Percentiles rank a stretch among this genome's conserved stretches.
These are phyloP conservation scores for Drosophila jambulina DNA, from an alignment of 1,140 invertebrate species.

Conservation along the genomic window DNA sequence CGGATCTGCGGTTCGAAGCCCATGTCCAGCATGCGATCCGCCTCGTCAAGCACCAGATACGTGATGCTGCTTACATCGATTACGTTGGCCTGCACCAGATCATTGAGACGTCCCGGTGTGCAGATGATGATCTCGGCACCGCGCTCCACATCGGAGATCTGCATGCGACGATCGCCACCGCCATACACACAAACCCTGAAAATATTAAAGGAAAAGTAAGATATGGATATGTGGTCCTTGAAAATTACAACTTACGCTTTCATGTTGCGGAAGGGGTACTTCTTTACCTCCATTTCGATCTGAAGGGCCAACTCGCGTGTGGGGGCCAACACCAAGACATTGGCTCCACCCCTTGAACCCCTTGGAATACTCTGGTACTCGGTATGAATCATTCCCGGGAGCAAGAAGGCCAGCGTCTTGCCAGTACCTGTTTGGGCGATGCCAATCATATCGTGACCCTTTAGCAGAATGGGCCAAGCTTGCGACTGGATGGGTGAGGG, in stretches of 20 bases:
- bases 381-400: slow-evolving; percentile 96
- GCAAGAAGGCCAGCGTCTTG: slow-evolving; percentile 95
- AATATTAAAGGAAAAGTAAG: background rate
- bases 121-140: slow-evolving; percentile 96
- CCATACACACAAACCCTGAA: slow-evolving; percentile 94
- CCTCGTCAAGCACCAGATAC: slow-evolving; percentile 97
- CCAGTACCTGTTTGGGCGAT: slow-evolving; percentile 97
- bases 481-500: slow-evolving; percentile 97
- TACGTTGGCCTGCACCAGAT: slow-evolving; percentile 88
- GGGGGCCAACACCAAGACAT: slow-evolving; percentile 94
- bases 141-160: slow-evolving; percentile 89
- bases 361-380: slow-evolving; percentile 91
- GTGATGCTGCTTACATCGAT: slow-evolving; percentile 92
- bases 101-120: slow-evolving; percentile 95
- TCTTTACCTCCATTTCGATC: slow-evolving; percentile 95
- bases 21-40: slow-evolving; percentile 93
- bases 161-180: slow-evolving; percentile 91
- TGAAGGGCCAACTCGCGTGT: slow-evolving; percentile 96
- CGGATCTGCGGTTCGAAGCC: slow-evolving; percentile 95
- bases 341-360: slow-evolving; percentile 90
- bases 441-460: slow-evolving; percentile 95
- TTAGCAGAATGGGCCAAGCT: slow-evolving; percentile 94
- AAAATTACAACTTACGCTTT: slow-evolving; percentile 88
- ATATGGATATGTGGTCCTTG: rapidly evolving
- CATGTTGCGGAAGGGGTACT: slow-evolving; percentile 93